phyloP scores from a whole-genome alignment of 1,140 invertebrate genomes.

The Brachystomella parvula region DNA sequence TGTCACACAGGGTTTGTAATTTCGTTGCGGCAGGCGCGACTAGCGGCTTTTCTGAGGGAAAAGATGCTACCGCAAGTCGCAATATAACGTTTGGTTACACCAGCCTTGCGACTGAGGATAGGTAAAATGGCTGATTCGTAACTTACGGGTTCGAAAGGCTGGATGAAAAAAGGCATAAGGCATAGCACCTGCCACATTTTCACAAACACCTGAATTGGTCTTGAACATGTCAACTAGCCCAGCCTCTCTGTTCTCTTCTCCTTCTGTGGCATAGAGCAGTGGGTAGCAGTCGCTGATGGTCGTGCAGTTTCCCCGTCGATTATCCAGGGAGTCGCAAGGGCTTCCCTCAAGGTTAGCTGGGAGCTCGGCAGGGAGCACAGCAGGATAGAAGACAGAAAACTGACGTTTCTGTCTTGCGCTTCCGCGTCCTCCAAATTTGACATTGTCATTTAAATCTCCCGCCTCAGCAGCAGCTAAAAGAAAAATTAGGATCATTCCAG shows the following conservation, averaged over 20 bases:
- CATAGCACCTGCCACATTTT: neutral
- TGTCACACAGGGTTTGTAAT: no score
- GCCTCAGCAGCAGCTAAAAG: neutral
- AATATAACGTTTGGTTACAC: no score
- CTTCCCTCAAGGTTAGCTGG: neutral
- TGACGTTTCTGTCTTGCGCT: neutral
- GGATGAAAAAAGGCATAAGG: neutral
- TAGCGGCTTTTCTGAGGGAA: no score
- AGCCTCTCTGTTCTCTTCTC: neutral
- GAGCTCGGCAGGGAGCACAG: neutral
- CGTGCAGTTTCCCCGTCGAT: neutral
- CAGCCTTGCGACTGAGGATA: no score
- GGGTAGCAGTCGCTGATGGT: slow-evolving; percentile 3
- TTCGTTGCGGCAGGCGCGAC: no score
- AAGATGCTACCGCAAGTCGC: no score
- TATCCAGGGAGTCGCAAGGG: slow-evolving; percentile 6
- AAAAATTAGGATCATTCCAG: neutral
- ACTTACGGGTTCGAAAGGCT: neutral
- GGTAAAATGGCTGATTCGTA: no score
- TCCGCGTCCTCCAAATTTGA: neutral
- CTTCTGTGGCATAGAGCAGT: neutral
- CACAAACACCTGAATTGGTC: neutral
- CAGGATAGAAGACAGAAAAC: neutral
- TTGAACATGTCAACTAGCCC: slow-evolving; percentile 10
- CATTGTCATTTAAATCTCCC: neutral